A percentile compares a stretch with the other conserved stretches of the same genome.
Evolutionary conservation across 2,888 invertebrate genomes (phyloP).

Genomic region (Tribolium freemani): DNA sequence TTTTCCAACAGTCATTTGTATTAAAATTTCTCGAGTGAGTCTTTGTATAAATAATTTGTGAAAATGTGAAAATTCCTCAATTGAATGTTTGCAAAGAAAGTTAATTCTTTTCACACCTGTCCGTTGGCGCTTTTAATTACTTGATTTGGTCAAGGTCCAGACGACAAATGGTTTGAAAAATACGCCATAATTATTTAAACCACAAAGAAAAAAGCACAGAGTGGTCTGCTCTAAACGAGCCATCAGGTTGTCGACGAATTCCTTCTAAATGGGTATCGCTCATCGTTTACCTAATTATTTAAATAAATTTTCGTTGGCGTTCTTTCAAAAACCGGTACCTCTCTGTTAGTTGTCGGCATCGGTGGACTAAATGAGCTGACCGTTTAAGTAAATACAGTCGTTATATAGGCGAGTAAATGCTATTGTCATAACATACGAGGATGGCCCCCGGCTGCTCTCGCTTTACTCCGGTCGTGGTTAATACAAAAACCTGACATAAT

Average conservation of each 20-base stretch:
- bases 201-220: constrained; percentile 4
- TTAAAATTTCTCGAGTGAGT: background rate
- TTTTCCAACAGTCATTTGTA: background rate
- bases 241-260: constrained; percentile 39
- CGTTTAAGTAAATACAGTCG: constrained; percentile 59
- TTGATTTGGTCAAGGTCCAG: too few relatives aligned
- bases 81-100: constrained; percentile 5
- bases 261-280: constrained; percentile 39
- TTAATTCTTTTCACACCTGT: background rate
- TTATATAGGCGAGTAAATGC: constrained; percentile 55
- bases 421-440: constrained; percentile 58
- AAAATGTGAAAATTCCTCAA: background rate
- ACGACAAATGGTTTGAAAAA: background rate
- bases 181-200: background rate
- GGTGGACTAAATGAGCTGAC: constrained; percentile 42
- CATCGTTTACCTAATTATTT: constrained; percentile 45
- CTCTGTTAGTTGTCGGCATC: constrained; percentile 33
- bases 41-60: background rate
- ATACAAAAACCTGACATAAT: constrained; percentile 54
- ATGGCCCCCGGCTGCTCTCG: constrained; percentile 45
- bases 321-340: constrained; percentile 41
- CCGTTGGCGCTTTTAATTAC: too few relatives aligned
- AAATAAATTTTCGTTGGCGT: constrained; percentile 39
- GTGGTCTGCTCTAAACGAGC: constrained; percentile 27
- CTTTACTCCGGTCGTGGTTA: constrained; percentile 27